phyloP scores from a whole-genome alignment of 1,140 invertebrate genomes.

The Grapholita molesta region DNA sequence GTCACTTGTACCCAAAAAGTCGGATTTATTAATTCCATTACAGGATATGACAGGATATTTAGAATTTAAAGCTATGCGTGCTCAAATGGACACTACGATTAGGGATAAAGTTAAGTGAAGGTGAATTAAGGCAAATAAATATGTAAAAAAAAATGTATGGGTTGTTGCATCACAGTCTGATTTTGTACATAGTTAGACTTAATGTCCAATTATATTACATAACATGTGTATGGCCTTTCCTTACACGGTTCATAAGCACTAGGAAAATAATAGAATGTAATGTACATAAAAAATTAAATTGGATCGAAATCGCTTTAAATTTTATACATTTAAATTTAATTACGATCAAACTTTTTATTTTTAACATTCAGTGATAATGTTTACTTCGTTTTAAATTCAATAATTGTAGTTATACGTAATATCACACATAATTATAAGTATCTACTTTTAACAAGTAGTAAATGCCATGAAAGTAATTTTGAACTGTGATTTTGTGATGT shows the following conservation, averaged over 20 bases:
- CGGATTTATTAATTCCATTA: no score
- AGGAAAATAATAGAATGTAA: neutral
- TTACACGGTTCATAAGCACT: neutral
- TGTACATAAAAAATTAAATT: neutral
- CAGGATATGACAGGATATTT: neutral
- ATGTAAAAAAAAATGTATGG: neutral
- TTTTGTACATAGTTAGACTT: neutral
- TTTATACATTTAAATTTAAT: conserved; percentile 13
- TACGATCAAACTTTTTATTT: conserved; percentile 10
- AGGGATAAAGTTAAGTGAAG: neutral
- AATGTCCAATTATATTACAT: neutral
- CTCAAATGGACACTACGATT: neutral
- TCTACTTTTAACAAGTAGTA: conserved; percentile 38
- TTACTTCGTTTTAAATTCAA: neutral
- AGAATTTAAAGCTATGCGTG: neutral
- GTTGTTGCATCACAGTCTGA: neutral
- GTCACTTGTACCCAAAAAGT: no score
- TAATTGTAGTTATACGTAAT: conserved; percentile 12
- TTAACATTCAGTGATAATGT: conserved; percentile 13
- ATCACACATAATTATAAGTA: conserved; percentile 57
- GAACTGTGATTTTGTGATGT: conserved; percentile 73
- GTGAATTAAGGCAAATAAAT: neutral
- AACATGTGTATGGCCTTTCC: neutral
- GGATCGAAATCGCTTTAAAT: conserved; percentile 6
- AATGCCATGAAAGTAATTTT: conserved; percentile 70